Evolutionary conservation across 2,113 vertebrate genomes (phyloP).

Genomic region (Erpornis zantholeuca): DNA sequence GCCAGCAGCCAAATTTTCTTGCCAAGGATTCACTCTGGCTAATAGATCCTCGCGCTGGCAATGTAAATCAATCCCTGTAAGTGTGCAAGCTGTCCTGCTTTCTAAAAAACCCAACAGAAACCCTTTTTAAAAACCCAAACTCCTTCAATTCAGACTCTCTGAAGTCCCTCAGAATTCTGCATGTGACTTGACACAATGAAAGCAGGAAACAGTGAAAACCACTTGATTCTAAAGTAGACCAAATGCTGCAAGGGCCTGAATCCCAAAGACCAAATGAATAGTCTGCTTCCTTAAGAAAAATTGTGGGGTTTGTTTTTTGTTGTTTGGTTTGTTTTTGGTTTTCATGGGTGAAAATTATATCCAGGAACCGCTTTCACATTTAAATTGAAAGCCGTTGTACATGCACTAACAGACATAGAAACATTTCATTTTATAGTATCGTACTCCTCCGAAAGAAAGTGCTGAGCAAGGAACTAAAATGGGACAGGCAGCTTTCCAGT

Average conservation of each 20-base stretch:
- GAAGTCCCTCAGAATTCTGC: neutral
- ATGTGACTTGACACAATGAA: neutral
- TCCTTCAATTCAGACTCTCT: neutral
- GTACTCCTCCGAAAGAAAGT: neutral
- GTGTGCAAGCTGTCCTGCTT: neutral
- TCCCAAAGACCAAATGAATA: neutral
- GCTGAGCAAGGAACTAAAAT: neutral
- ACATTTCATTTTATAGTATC: neutral
- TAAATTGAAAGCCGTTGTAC: neutral
- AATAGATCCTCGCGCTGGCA: neutral
- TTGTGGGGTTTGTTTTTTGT: neutral
- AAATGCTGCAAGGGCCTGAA: neutral
- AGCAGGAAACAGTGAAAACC: neutral
- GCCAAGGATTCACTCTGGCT: neutral
- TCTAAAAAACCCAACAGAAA: neutral
- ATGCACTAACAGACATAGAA: neutral
- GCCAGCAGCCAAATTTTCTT: neutral
- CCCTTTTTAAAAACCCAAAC: neutral
- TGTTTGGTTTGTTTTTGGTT: neutral
- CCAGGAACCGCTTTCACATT: neutral
- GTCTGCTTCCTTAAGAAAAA: neutral
- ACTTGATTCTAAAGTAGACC: fast-evolving
- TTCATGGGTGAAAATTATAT: neutral
- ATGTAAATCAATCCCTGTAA: neutral
- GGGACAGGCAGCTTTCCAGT: neutral